These are phyloP conservation scores for Polyommatus iphigenia DNA, from an alignment of 2,888 invertebrate species.

Conservation along the genomic window DNA sequence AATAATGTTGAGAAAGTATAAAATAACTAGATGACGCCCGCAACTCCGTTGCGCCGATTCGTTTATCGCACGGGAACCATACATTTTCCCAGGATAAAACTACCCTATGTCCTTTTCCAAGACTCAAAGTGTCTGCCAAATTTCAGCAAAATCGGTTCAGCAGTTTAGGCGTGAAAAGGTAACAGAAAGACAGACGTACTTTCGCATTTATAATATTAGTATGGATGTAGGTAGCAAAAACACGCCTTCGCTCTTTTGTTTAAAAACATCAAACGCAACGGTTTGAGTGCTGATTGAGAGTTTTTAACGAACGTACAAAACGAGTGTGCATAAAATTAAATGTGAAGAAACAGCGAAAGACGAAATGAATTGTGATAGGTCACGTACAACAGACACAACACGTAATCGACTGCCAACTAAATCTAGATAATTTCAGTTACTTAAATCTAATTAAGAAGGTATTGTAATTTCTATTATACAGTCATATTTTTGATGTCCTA, in stretches of 20 bases:
- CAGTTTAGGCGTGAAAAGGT: too few relatives aligned
- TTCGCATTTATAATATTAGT: neutral
- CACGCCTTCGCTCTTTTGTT: neutral
- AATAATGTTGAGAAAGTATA: too few relatives aligned
- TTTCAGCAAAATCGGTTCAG: too few relatives aligned
- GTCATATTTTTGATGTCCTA: too few relatives aligned
- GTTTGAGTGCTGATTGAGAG: neutral
- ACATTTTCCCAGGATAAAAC: too few relatives aligned
- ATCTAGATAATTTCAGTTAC: neutral
- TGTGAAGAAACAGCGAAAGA: conserved; percentile 21
- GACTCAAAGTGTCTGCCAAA: too few relatives aligned
- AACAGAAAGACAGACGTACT: neutral
- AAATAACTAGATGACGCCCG: too few relatives aligned
- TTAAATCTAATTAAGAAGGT: neutral
- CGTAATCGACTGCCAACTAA: conserved; percentile 3
- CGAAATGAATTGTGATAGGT: conserved; percentile 27
- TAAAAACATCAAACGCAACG: conserved; percentile 7
- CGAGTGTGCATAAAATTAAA: conserved; percentile 16
- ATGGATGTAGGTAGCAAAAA: neutral
- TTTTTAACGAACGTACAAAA: conserved; percentile 17
- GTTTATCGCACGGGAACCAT: too few relatives aligned
- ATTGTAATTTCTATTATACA: too few relatives aligned
- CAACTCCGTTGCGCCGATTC: too few relatives aligned
- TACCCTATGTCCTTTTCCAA: too few relatives aligned
- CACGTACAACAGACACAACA: conserved; percentile 3